Evolutionary conservation across 2,797 vertebrate species (phyloP).

Genomic region (Phataginus tricuspis): DNA sequence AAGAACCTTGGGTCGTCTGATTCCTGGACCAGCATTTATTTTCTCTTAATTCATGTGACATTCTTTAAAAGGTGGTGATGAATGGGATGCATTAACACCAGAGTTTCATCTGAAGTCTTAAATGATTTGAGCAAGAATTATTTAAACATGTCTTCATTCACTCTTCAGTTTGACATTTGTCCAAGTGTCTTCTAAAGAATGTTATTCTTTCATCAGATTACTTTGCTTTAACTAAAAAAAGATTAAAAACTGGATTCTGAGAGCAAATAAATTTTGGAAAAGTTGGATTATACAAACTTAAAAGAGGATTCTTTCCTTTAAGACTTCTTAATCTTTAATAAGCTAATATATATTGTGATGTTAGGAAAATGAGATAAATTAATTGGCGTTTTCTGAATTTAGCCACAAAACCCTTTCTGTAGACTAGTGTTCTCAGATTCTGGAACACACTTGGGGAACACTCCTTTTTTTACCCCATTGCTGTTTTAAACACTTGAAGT

Average conservation of each 20-base stretch:
- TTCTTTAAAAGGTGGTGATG: neutral
- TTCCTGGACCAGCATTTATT: neutral
- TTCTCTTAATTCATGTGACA: neutral
- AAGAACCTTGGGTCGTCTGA: neutral
- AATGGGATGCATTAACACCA: neutral
- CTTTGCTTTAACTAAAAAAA: neutral
- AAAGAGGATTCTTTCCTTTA: neutral
- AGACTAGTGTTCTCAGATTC: neutral
- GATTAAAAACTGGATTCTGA: neutral
- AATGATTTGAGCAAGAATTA: conserved; percentile 5
- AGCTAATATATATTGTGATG: neutral
- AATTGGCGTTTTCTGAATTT: neutral
- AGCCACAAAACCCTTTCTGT: neutral
- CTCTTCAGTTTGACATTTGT: conserved; percentile 29
- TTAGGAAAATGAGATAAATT: conserved; percentile 24
- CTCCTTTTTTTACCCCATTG: neutral
- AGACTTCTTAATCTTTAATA: neutral
- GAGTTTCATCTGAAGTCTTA: neutral
- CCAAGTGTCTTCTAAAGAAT: neutral
- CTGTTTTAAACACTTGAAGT: neutral
- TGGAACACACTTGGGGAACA: neutral
- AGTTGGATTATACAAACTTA: neutral
- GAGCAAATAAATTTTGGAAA: conserved; percentile 6
- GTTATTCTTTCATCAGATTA: neutral
- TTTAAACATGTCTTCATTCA: neutral